A percentile compares a stretch with the other conserved stretches of the same genome.
Conservation (phyloP, 2,888 invertebrate genomes). For the Drosophila atripex region DNA sequence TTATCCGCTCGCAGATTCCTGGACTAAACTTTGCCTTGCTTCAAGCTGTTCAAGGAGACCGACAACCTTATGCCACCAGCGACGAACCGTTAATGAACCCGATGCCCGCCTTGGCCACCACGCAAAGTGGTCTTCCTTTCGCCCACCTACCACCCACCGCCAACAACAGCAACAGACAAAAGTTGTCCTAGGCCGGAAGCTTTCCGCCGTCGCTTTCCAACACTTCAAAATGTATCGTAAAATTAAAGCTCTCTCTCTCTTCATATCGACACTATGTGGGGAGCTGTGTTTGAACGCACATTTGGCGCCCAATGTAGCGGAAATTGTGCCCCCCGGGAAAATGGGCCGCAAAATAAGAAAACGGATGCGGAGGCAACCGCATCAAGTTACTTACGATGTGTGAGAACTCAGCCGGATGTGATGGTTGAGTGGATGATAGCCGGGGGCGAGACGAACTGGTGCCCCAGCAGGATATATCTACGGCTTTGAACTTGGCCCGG, state of each 20-base stretch:
- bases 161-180: conserved; percentile 27
- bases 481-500: conserved; percentile 30
- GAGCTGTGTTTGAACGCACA: conserved; percentile 28
- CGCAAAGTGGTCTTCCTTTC: conserved; percentile 31
- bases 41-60: conserved; percentile 11
- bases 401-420: conserved; percentile 48
- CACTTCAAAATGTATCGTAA: too few relatives aligned
- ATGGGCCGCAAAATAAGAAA: conserved; percentile 30
- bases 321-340: conserved; percentile 39
- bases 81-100: conserved; percentile 76
- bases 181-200: conserved; percentile 29
- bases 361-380: conserved; percentile 27
- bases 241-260: too few relatives aligned
- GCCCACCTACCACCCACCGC: conserved; percentile 14
- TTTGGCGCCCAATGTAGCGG: conserved; percentile 53
- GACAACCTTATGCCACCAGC: conserved; percentile 70
- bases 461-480: conserved; percentile 29
- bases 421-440: conserved; percentile 20
- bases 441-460: not conserved
- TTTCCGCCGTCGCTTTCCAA: too few relatives aligned
- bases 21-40: not conserved
- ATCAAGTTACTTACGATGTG: conserved; percentile 24
- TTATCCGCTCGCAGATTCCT: conserved; percentile 26
- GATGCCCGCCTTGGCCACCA: conserved; percentile 46
- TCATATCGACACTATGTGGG: conserved; percentile 3